A percentile compares a stretch with the other conserved stretches of the same genome.
These are phyloP conservation scores for Dromaius novaehollandiae DNA, from an alignment of 2,113 vertebrate genomes.

Conservation along the genomic window DNA sequence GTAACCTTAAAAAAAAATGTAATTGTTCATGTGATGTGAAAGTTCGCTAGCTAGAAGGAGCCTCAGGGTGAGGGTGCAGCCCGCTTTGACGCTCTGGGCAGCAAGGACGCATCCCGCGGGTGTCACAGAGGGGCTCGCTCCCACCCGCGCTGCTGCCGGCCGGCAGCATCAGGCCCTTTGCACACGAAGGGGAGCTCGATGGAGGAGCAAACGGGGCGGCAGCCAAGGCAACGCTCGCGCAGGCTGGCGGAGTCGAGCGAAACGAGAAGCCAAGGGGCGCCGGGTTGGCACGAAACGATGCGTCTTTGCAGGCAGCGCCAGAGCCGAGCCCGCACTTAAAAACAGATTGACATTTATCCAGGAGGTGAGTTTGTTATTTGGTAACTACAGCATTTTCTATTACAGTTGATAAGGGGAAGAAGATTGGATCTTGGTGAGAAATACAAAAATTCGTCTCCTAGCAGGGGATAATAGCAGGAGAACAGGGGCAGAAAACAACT, in stretches of 20 bases:
- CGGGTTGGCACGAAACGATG: constrained; percentile 8
- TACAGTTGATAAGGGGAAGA: constrained; percentile 68
- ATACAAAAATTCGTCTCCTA: constrained; percentile 61
- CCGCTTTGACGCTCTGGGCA: too few relatives aligned
- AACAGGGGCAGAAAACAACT: constrained; percentile 28
- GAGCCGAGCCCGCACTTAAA: constrained; percentile 58
- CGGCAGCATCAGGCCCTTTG: neutral
- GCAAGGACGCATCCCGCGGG: too few relatives aligned
- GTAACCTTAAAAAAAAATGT: neutral
- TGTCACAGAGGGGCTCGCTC: too few relatives aligned
- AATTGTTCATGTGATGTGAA: neutral
- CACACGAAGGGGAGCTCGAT: neutral
- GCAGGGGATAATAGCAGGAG: constrained; percentile 66
- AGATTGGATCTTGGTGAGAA: constrained; percentile 73
- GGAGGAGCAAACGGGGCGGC: neutral
- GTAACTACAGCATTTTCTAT: constrained; percentile 69
- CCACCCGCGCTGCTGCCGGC: too few relatives aligned
- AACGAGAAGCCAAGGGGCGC: constrained; percentile 6
- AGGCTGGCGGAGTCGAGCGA: neutral
- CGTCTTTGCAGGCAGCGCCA: neutral
- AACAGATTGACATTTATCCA: constrained; percentile 69
- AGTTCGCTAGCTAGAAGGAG: neutral
- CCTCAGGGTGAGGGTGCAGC: too few relatives aligned
- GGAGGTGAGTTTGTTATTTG: constrained; percentile 57
- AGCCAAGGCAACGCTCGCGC: neutral